Base-by-base conservation (phyloP, 2,113 vertebrate species). In the Nasalis larvatus region DNA sequence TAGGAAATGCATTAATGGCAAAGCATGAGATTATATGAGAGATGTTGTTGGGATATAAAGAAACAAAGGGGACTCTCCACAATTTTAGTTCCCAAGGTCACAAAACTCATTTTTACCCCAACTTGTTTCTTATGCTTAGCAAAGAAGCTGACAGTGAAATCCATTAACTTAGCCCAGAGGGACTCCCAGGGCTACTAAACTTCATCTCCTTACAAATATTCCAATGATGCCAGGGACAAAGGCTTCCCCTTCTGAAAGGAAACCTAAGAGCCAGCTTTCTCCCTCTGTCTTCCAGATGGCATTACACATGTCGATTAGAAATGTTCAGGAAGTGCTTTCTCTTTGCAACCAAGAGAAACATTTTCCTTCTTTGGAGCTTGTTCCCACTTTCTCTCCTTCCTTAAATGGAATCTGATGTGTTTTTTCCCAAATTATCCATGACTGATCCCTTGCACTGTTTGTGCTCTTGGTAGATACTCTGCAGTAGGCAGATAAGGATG, bases 201-300 rank as follows among this genome's bases (percentile, higher is more conserved):
- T 60, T n/a, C 37, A 60, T 47, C 87, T 96, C 69, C 92, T 92
- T 89, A 68, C 52, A 90, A 89, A 80, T 37, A 74, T 17, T 74
- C 40, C 20, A 84, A 73, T 6, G 76, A 87, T 94, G 96, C 89
- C 96, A 95, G 45, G 68, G 86, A 96, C 96, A 97, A 81, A 97
- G 96, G 52, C 89, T 95, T 97, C 92, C 95, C 97, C 92, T 96
- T 86, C 45, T 49, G 58, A 91, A 93, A 96, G 91, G 86, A 87
- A 95, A 68, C 80, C 81, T 73, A 42, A 87, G 82, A 89, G 86
- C 94, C 89, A 96, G 69, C 40, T 82, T 76, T 94, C 84, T 86
- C 86, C 32, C 92, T 58, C 47, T 85, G 74, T 80, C 78, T 92
- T 95, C 96, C 98, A 98, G 97, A 97, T 96, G 97, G 97, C 81